phyloP scores from a whole-genome alignment of 2,113 vertebrate genomes.

The Sylvicapra grimmia region DNA sequence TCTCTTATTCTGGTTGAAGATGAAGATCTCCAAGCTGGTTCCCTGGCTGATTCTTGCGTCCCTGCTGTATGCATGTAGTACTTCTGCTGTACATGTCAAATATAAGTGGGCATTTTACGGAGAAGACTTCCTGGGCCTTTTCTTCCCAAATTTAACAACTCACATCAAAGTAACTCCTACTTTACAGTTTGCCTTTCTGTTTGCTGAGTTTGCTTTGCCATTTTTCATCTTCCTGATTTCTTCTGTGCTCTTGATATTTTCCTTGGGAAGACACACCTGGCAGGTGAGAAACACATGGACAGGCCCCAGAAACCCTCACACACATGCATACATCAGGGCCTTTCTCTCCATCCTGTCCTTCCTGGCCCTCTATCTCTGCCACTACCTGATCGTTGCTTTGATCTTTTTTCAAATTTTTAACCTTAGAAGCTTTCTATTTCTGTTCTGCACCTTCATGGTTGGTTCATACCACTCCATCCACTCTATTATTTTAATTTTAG shows the following conservation, averaged over 20 bases:
- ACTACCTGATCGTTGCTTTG: fast-evolving
- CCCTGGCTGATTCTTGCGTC: constrained; percentile 38
- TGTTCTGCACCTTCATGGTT: fast-evolving
- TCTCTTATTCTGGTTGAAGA: constrained; percentile 45
- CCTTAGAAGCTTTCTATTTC: fast-evolving
- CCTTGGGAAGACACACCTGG: constrained; percentile 19
- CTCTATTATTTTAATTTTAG: constrained; percentile 46
- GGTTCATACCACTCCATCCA: constrained; percentile 8
- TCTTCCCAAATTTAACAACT: background rate
- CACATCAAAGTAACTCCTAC: fast-evolving
- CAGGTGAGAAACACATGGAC: background rate
- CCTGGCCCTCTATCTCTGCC: background rate
- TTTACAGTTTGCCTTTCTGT: fast-evolving
- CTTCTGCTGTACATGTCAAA: fast-evolving
- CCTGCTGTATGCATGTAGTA: background rate
- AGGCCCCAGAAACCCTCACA: fast-evolving
- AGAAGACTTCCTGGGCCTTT: fast-evolving
- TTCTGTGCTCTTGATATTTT: background rate
- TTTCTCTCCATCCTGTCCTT: constrained; percentile 36
- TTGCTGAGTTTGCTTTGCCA: fast-evolving
- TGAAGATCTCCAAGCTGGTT: constrained; percentile 40
- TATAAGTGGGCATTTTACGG: fast-evolving
- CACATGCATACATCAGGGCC: fast-evolving
- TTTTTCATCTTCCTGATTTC: background rate
- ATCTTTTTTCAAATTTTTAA: fast-evolving